Evolutionary conservation across 2,888 invertebrate species (phyloP), one percentile per base, ranked within the genome.

Genomic region (Eumerus sabulonum): DNA sequence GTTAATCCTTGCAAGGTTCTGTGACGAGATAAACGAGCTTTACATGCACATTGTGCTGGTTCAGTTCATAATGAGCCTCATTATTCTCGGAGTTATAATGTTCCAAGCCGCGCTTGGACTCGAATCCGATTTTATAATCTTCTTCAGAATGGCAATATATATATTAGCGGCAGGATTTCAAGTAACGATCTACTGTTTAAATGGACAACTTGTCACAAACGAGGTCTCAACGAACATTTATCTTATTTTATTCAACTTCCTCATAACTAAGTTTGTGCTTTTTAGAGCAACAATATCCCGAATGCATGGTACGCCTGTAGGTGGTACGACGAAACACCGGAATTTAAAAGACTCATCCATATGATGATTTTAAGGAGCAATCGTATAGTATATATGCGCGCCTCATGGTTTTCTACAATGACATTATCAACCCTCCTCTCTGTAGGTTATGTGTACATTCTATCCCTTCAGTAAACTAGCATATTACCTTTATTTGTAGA

Each of bases 381-480:
- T 81, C 83, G 68, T 18, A 42, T 35, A 11, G 83, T 84, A 27
- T 53, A 62, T 2, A 81, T 87, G 53, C 83, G 85, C 51, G 83
- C 87, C 17, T 87, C 87, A 35, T 86, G 86, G 86, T 87, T 87
- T 57, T 60, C 84, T 3, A 85, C 83, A 19, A 86, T 87, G 86
- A 84, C 86, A 0, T 63, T 87, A 67, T 83, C 86, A 38, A 87
- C 87, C 0, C 74, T 87, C 11, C 71, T 87, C 83, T 56, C 82
- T 53, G 87, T 87, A 77, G 82, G 86, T 42, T 12, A n/a, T 27
- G 7, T 27, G 27, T 27, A n/a, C n/a, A n/a, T n/a, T n/a, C n/a
- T 27, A 4, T 27, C 7, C 27, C 7, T 27, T 27, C n/a, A n/a
- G n/a, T n/a, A n/a, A n/a, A n/a, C n/a, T n/a, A n/a, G n/a, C n/a